Conservation (phyloP, 2,888 invertebrate species). For the Stenodema calcarata region DNA sequence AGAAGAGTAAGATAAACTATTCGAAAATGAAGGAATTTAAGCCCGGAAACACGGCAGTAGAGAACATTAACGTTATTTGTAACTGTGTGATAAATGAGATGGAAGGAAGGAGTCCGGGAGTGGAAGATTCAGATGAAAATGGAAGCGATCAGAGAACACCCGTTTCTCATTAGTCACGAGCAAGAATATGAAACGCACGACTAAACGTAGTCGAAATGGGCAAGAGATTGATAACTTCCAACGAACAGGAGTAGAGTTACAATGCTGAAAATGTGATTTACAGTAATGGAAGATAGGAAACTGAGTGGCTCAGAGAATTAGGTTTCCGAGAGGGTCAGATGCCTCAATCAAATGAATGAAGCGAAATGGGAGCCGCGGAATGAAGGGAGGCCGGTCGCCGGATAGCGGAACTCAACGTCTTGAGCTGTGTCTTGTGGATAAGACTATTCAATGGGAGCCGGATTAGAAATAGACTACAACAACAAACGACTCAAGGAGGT, state of each 20-base stretch:
- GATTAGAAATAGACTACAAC: neutral
- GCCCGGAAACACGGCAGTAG: neutral
- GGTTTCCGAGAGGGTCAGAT: conserved; percentile 20
- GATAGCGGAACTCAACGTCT: neutral
- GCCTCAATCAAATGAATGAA: conserved; percentile 29
- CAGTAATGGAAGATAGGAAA: conserved; percentile 22
- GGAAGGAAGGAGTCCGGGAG: neutral
- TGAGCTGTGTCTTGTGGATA: neutral
- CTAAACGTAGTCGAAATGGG: neutral
- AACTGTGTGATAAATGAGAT: neutral
- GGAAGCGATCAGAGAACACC: neutral
- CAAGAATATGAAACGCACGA: conserved; percentile 33
- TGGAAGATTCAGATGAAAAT: neutral
- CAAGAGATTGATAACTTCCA: conserved; percentile 8
- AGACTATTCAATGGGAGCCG: neutral
- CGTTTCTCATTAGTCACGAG: conserved; percentile 29
- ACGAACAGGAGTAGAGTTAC: neutral
- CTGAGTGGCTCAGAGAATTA: conserved; percentile 17
- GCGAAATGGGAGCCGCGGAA: conserved; percentile 1
- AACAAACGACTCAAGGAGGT: conserved; percentile 2
- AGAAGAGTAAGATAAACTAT: no score
- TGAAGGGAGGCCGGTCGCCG: neutral
- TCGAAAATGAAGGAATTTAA: neutral
- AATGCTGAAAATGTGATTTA: conserved; percentile 37
- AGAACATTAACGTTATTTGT: neutral